Evolutionary conservation across 1,140 invertebrate species (phyloP), one percentile per base, ranked within the genome.

Genomic region (Hetaerina americana): DNA sequence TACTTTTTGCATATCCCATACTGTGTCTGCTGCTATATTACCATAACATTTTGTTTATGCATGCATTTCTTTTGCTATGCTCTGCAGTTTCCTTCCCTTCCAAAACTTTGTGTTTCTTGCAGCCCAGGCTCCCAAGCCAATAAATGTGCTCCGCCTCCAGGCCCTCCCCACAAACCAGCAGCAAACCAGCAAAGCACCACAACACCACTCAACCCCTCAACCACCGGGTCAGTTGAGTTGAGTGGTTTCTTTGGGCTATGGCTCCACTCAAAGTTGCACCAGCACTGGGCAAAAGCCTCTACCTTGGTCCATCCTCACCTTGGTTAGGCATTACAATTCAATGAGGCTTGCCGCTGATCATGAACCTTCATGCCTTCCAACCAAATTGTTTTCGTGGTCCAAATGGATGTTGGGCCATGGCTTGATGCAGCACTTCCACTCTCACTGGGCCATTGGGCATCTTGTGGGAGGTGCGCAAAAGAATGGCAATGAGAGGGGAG

Each of bases 201-300:
- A 22, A 57, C 15, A 78, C 77, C 74, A 77, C n/a, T 12, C 10
- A 3, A 18, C 15, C 22, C 40, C 40, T 12, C 2, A 82, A 29
- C 82, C 83, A 5, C 77, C 82, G 5, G 83, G 82, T 77, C 79
- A 84, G 77, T 78, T 82, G 78, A 82, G 82, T 80, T 77, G 81
- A 75, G 78, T 85, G 79, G 80, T 78, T 28, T 83, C 81, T 73
- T 86, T 85, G 67, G 87, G 87, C 25, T 87, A 87, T 77, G 86
- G 86, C 70, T 87, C 86, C 26, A 85, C 86, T 40, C 81, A 83
- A 66, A 86, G 85, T 76, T n/a, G n/a, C n/a, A 81, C 81, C 73
- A 81, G 79, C 66, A 71, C 80, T 28, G 81, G 81, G 71, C 79
- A 82, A 25, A 75, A 80, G 0, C 74, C 78, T 5, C 77, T 79